A percentile compares a stretch with the other conserved stretches of the same genome.
These are phyloP conservation scores for Petrocephalus sullivani DNA, from an alignment of 2,797 vertebrate species.

Conservation along the genomic window DNA sequence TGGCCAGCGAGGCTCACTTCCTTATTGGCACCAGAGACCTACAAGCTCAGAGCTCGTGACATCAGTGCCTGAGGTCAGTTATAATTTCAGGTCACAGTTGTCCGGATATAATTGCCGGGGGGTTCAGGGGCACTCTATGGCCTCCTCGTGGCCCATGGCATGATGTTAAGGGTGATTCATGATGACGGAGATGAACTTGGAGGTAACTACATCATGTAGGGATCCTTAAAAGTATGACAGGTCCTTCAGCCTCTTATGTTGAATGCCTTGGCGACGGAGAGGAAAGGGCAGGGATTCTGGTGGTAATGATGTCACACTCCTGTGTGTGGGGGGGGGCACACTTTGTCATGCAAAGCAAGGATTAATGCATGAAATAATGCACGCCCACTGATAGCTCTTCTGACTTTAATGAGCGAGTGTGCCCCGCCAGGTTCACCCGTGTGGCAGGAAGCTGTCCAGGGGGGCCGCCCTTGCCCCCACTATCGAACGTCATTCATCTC, in stretches of 20 bases:
- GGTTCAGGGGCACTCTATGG: not conserved
- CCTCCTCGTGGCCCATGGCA: not conserved
- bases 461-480: not conserved
- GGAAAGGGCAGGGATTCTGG: not conserved
- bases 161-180: not conserved
- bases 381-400: not conserved
- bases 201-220: not conserved
- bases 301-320: not conserved
- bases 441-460: not conserved
- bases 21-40: not conserved
- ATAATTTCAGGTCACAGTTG: not conserved
- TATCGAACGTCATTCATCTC: not conserved
- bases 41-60: not conserved
- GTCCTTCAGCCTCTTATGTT: not conserved
- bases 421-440: not conserved
- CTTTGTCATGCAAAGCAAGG: not conserved
- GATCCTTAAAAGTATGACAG: not conserved
- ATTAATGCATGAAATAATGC: slow-evolving; percentile 2
- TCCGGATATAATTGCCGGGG: not conserved
- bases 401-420: slow-evolving; percentile 6
- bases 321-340: not conserved
- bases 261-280: not conserved
- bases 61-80: not conserved
- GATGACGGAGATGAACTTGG: not conserved
- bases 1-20: not conserved